phyloP scores from a whole-genome alignment of 2,797 vertebrate species.

The Bovichtus variegatus region DNA sequence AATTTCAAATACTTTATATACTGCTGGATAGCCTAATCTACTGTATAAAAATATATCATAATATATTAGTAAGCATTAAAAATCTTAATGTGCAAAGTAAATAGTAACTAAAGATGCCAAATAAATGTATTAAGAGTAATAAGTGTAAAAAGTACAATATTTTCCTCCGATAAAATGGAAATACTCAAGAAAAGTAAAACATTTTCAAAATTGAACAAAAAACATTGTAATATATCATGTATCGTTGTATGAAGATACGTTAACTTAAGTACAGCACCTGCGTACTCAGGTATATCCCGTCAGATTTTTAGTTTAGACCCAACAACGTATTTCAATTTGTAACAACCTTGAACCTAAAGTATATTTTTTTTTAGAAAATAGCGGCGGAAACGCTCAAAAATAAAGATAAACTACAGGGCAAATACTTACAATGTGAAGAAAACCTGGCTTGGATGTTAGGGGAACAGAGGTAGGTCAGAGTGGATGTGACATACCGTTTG shows the following conservation, averaged over 20 bases:
- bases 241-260: too few species aligned
- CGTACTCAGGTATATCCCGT: not conserved
- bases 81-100: not conserved
- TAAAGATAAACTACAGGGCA: not conserved
- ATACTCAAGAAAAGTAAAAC: too few species aligned
- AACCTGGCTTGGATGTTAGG: not conserved
- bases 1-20: too few species aligned
- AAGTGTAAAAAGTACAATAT: not conserved
- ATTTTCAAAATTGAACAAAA: too few species aligned
- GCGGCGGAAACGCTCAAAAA: not conserved
- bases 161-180: too few species aligned
- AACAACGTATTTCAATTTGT: not conserved
- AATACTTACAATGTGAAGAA: slow-evolving; percentile 20
- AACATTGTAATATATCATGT: too few species aligned
- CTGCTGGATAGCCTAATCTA: not conserved
- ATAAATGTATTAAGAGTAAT: not conserved
- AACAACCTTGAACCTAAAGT: not conserved
- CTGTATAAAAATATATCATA: not conserved
- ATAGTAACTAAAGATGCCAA: not conserved
- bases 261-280: not conserved
- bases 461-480: slow-evolving; percentile 5
- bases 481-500: slow-evolving; percentile 12
- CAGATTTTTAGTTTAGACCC: not conserved
- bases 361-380: not conserved
- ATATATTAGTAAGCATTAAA: not conserved